A percentile compares a stretch with the other conserved stretches of the same genome.
These are phyloP conservation scores for Paramisgurnus dabryanus DNA, from an alignment of 2,113 vertebrate species.

Conservation along the genomic window DNA sequence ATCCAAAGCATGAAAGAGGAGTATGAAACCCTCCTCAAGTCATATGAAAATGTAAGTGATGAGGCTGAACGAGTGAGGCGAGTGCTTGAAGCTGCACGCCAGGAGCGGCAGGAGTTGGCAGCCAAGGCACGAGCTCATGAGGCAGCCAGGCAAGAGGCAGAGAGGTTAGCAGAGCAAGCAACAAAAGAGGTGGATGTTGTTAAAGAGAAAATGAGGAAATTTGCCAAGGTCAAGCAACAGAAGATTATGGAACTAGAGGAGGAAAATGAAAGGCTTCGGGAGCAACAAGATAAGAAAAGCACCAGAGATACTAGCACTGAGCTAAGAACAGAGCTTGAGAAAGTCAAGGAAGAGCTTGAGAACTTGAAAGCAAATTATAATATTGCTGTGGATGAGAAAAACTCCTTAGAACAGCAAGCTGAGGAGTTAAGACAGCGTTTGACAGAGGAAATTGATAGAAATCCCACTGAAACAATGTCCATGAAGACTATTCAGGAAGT, in stretches of 20 bases:
- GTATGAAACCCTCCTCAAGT: slow-evolving; percentile 91
- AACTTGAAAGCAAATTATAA: slow-evolving; percentile 64
- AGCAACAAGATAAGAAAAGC: slow-evolving; percentile 61
- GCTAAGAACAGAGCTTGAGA: slow-evolving; percentile 63
- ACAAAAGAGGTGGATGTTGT: slow-evolving; percentile 84
- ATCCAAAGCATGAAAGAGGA: slow-evolving; percentile 85
- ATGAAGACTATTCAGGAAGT: slow-evolving; percentile 56
- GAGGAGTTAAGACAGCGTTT: slow-evolving; percentile 69
- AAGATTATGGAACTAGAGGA: slow-evolving; percentile 95
- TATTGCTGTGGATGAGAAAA: slow-evolving; percentile 56
- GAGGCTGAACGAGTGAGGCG: slow-evolving; percentile 87
- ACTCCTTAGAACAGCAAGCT: slow-evolving; percentile 62
- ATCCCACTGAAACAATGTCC: slow-evolving; percentile 42
- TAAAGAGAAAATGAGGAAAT: slow-evolving; percentile 97
- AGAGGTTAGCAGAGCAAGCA: slow-evolving; percentile 80
- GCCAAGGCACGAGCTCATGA: slow-evolving; percentile 76
- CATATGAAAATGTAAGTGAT: slow-evolving; percentile 92
- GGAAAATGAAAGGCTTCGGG: slow-evolving; percentile 86
- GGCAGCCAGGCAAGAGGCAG: slow-evolving; percentile 74
- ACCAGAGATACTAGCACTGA: slow-evolving; percentile 53
- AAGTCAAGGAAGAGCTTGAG: slow-evolving; percentile 59
- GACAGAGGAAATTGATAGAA: slow-evolving; percentile 60
- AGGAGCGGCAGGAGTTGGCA: slow-evolving; percentile 87
- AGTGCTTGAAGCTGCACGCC: slow-evolving; percentile 83
- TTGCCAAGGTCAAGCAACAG: slow-evolving; percentile 93